A percentile compares a stretch with the other conserved stretches of the same genome.
phyloP scores from a whole-genome alignment of 1,140 invertebrate genomes.

The Augochlora pura region DNA sequence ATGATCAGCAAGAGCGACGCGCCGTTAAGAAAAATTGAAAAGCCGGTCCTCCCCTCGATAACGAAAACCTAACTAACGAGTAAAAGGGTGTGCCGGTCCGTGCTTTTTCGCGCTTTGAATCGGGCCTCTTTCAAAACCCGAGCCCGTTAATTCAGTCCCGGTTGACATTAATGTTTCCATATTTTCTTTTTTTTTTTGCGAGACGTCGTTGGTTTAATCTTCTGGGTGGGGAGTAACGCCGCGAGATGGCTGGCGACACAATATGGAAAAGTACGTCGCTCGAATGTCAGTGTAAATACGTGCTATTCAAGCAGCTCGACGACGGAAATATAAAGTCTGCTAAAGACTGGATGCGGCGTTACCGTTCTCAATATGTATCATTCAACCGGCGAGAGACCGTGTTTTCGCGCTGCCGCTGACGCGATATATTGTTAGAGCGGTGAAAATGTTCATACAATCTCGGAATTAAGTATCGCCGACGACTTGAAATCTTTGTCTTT shows the following conservation, averaged over 20 bases:
- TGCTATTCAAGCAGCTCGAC: neutral
- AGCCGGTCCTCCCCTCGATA: too few relatives aligned
- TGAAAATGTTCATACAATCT: neutral
- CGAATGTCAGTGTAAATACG: conserved; percentile 6
- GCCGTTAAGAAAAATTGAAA: neutral
- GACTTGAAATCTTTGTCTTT: too few relatives aligned
- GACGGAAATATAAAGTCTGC: conserved; percentile 3
- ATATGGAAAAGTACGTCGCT: neutral
- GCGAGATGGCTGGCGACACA: neutral
- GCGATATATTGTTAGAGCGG: too few relatives aligned
- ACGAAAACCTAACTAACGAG: neutral
- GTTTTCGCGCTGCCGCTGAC: neutral
- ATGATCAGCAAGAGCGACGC: too few relatives aligned
- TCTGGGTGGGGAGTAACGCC: neutral
- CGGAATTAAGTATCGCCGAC: too few relatives aligned
- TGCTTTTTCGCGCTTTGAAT: neutral
- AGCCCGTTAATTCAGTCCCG: neutral
- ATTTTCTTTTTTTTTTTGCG: neutral
- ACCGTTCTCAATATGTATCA: neutral
- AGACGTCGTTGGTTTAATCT: neutral
- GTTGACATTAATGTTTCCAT: neutral
- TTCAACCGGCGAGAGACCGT: neutral
- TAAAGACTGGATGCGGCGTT: neutral
- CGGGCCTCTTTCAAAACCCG: neutral
- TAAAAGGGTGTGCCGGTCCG: too few relatives aligned